A percentile compares a stretch with the other conserved stretches of the same genome.
phyloP scores from a whole-genome alignment of 2,888 invertebrate genomes.

The Mythimna lalbum region DNA sequence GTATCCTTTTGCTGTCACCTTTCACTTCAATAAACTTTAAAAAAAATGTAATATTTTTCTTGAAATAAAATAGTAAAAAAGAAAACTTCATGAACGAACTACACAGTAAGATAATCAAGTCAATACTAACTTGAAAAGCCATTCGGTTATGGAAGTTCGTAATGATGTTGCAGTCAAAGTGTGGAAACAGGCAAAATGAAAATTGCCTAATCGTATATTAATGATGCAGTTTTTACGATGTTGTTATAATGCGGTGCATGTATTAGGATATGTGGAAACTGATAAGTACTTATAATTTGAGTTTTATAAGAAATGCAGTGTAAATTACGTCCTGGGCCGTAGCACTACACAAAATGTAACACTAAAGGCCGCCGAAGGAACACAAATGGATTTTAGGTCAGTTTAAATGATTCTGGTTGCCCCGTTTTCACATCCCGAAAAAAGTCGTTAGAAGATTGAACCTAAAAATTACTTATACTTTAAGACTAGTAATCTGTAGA shows the following conservation, averaged over 20 bases:
- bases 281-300: background rate
- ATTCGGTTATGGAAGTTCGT: conserved; percentile 11
- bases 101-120: conserved; percentile 23
- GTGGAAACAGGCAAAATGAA: conserved; percentile 34
- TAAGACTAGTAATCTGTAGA: too few relatives aligned
- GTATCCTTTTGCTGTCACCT: conserved; percentile 22
- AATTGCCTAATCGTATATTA: conserved; percentile 19
- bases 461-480: too few relatives aligned
- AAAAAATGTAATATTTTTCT: background rate
- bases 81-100: conserved; percentile 2
- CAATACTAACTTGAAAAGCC: conserved; percentile 40
- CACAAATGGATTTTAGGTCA: too few relatives aligned
- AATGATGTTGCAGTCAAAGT: conserved; percentile 30
- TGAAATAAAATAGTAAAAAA: background rate
- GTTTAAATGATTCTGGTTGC: too few relatives aligned
- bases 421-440: too few relatives aligned
- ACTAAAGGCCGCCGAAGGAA: background rate
- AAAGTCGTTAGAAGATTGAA: too few relatives aligned
- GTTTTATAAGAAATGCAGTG: background rate
- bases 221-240: background rate
- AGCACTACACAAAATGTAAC: too few relatives aligned
- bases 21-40: background rate
- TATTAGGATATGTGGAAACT: conserved; percentile 17
- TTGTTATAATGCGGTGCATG: background rate
- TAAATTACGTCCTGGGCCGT: too few relatives aligned